Conservation (phyloP, 2,113 vertebrate species). For the Chlamydotis undulata region DNA sequence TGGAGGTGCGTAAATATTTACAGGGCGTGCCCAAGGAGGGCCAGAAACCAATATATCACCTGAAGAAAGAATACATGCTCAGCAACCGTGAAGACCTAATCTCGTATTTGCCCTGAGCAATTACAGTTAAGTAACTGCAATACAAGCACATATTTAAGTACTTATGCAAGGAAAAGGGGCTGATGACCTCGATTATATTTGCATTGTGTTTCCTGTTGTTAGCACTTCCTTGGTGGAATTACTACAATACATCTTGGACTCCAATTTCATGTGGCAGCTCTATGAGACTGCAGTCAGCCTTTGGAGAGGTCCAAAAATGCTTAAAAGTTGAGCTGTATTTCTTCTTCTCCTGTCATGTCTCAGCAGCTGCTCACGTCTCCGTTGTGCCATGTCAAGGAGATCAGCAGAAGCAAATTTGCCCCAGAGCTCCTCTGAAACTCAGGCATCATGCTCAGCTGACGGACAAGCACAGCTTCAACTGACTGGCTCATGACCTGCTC, state of each 20-base stretch:
- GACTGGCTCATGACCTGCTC: neutral
- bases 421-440: neutral
- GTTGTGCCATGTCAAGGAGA: neutral
- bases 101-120: slow-evolving; percentile 4
- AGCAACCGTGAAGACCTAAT: neutral
- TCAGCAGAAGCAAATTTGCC: neutral
- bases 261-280: slow-evolving; percentile 23
- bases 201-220: slow-evolving; percentile 64
- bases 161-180: slow-evolving; percentile 38
- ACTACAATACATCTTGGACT: slow-evolving; percentile 42
- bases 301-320: neutral
- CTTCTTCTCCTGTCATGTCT: neutral
- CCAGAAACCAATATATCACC: slow-evolving; percentile 36
- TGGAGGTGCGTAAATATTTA: slow-evolving; percentile 29
- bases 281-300: neutral
- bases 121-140: slow-evolving; percentile 58
- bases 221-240: slow-evolving; percentile 47
- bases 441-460: neutral
- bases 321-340: neutral
- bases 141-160: slow-evolving; percentile 35
- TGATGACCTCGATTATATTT: slow-evolving; percentile 59
- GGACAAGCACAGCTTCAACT: neutral
- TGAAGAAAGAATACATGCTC: slow-evolving; percentile 33
- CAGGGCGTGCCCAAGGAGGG: slow-evolving; percentile 32
- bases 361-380: neutral